These are phyloP conservation scores for Halictus rubicundus DNA, from an alignment of 1,140 invertebrate genomes.

Conservation along the genomic window DNA sequence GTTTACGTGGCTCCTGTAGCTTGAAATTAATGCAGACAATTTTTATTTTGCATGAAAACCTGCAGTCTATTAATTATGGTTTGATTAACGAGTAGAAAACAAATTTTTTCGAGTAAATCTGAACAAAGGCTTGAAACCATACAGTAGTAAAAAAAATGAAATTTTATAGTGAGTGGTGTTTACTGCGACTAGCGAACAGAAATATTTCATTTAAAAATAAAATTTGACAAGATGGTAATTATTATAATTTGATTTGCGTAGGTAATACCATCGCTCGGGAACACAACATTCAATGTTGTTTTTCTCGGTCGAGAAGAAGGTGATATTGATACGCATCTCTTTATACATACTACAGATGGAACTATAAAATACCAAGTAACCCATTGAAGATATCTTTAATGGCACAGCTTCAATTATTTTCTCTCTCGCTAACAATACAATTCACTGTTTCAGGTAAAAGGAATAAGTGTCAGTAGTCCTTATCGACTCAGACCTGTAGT, in stretches of 20 bases:
- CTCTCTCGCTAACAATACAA: constrained; percentile 30
- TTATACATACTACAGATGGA: constrained; percentile 96
- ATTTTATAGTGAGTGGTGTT: not conserved
- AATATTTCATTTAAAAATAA: not conserved
- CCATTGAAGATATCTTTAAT: constrained; percentile 15
- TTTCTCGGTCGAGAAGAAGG: constrained; percentile 96
- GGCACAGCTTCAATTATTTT: constrained; percentile 32
- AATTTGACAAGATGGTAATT: no score
- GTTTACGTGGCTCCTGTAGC: no score
- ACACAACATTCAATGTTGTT: constrained; percentile 97
- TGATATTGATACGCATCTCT: constrained; percentile 92
- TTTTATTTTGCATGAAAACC: no score
- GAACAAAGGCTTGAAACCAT: no score
- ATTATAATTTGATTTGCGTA: constrained; percentile 74
- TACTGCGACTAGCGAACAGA: not conserved
- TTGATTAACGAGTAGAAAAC: no score
- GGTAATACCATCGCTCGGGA: constrained; percentile 92
- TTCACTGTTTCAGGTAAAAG: constrained; percentile 85
- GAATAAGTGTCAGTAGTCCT: constrained; percentile 91
- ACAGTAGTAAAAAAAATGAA: no score
- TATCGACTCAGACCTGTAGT: constrained; percentile 94
- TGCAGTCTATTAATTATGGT: no score
- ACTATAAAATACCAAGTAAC: constrained; percentile 89
- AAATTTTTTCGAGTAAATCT: no score
- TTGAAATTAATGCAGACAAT: no score